Evolutionary conservation across 2,113 vertebrate genomes (phyloP), one percentile per base, ranked within the genome.

Genomic region (Notarius lentiginosus): DNA sequence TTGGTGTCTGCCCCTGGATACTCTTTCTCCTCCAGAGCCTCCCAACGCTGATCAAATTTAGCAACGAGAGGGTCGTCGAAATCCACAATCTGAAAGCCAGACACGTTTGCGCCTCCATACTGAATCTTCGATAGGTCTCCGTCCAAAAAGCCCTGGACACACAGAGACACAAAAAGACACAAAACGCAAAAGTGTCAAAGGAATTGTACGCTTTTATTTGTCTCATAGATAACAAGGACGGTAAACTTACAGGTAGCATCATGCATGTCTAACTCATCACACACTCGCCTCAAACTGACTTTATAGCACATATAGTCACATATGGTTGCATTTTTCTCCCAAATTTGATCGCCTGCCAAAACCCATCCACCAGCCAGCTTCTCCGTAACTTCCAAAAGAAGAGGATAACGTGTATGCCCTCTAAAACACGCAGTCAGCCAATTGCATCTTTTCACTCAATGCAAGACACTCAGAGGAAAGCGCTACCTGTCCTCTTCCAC

Each of bases 81-180:
- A 90, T 99, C 98, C 68, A 99, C 98, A 17, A 99, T 97, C 92
- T 99, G 98, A 94, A 99, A 99, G 90, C 98, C 98, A 77, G 98
- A 99, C 66, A 99, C 98, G 0, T 99, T 99, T 3, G 98, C 98
- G 51, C 98, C 98, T 91, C 98, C 98, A 90, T 99, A 99, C 87
- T 99, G 98, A 93, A 99, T 99, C 95, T 99, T 99, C 81, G 97
- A 95, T 84, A 99, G 94, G 91, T 99, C 98, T 70, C 97, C 97
- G 88, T 99, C 98, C 75, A 97, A 95, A 91, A 99, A 99, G 56
- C 98, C 98, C 98, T 99, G 91, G 22, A 90, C 87, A 18, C 68
- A 65, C 10, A 73, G 20, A 84, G 47, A 85, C 79, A 87, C 18
- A 73, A 41, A 72, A 5, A 72, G 7, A 72, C 18, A 82, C 60